Base-by-base conservation (phyloP, 2,797 vertebrate genomes). In the Protosalanx chinensis region DNA sequence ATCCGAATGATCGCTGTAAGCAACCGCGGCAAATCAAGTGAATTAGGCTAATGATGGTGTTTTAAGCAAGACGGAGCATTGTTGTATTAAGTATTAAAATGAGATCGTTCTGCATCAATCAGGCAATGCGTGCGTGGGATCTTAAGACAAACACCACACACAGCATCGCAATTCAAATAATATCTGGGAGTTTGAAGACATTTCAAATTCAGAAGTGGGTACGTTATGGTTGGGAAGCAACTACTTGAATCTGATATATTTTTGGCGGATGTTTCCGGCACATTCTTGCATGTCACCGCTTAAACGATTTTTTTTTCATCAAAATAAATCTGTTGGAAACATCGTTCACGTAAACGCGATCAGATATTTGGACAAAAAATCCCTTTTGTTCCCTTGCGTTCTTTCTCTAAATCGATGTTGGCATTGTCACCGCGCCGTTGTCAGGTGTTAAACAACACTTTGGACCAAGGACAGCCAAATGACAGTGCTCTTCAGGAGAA, bases 391-490 rank as follows among this genome's bases (percentile, higher is more conserved):
- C 37, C 37, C 37, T 41, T 84, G 81, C 83, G 78, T 72, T 80
- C 16, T 84, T 70, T 78, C 72, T 8, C 61, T 70, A 77, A 84
- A 84, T 79, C 73, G 82, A 70, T 46, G 77, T 77, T 80, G 77
- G 67, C 78, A 86, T 87, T 90, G 88, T 87, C 77, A 75, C 79
- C 79, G 76, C 80, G 73, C 41, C 75, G 71, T 86, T 91, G 88
- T 89, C 92, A 90, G 84, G 88, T 90, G 91, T 93, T 92, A 92
- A 93, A 92, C 90, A 91, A 91, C 91, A 92, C 89, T 92, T 92
- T 92, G 85, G 88, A 89, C 87, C 87, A 85, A 88, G 87, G 90
- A 92, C 88, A 90, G 90, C 86, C 87, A 91, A 92, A 92, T 92
- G 89, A 92, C 89, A 90, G 88, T 89, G 88, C 85, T 90, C 84